These are phyloP conservation scores for Okamejei kenojei DNA, from an alignment of 2,797 vertebrate genomes.

Conservation along the genomic window DNA sequence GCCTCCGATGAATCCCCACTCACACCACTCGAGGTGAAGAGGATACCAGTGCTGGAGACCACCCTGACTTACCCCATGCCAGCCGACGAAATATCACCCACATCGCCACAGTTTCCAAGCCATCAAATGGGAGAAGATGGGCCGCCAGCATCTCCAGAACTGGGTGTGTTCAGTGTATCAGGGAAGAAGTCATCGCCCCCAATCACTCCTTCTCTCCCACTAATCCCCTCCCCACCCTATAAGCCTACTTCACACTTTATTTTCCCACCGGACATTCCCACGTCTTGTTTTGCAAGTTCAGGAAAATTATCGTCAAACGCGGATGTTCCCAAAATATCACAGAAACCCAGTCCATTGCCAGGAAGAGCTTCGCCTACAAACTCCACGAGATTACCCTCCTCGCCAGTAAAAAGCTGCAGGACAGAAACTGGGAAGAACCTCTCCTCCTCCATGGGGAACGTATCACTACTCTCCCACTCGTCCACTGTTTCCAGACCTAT, in stretches of 20 bases:
- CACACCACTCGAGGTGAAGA: conserved; percentile 90
- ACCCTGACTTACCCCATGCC: conserved; percentile 79
- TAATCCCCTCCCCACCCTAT: conserved; percentile 58
- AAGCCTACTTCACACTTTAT: conserved; percentile 74
- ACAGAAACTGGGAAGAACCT: conserved; percentile 69
- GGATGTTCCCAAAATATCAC: conserved; percentile 60
- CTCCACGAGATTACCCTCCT: conserved; percentile 65
- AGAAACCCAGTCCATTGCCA: conserved; percentile 56
- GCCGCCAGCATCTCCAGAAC: conserved; percentile 74
- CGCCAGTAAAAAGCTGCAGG: conserved; percentile 70
- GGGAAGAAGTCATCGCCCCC: conserved; percentile 72
- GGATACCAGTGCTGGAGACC: conserved; percentile 87
- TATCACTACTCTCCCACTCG: conserved; percentile 72
- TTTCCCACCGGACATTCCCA: conserved; percentile 69
- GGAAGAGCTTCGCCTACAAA: conserved; percentile 57
- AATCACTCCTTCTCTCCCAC: conserved; percentile 65
- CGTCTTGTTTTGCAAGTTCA: conserved; percentile 58
- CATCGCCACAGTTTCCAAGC: conserved; percentile 77
- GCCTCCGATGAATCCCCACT: conserved; percentile 92
- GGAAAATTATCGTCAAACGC: conserved; percentile 56
- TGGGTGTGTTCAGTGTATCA: conserved; percentile 63
- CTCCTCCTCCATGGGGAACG: conserved; percentile 57
- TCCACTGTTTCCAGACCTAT: conserved; percentile 73
- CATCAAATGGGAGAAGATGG: conserved; percentile 60
- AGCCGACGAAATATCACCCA: conserved; percentile 69